phyloP scores from a whole-genome alignment of 92 coral and sea anemone genomes.

The Diadumene lineata region DNA sequence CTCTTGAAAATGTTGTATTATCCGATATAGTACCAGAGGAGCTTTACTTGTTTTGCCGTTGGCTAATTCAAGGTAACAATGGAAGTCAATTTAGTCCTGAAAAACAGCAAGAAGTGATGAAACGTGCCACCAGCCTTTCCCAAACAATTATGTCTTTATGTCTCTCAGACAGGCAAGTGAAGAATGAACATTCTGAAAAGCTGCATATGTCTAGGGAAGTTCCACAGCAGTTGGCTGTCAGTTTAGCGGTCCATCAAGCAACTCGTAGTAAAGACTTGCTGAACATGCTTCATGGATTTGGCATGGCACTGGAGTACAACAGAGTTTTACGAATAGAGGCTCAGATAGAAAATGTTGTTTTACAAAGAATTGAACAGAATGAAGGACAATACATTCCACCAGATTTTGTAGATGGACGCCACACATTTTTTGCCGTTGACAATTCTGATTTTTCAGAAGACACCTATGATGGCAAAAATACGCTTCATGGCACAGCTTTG shows the following conservation, averaged over 20 bases:
- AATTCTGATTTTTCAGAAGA: constrained; percentile 34
- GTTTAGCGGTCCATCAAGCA: constrained; percentile 35
- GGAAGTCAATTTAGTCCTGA: no score
- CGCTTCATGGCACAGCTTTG: constrained; percentile 43
- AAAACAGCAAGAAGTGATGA: constrained; percentile 8
- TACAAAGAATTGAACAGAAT: constrained; percentile 3
- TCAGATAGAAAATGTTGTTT: constrained; percentile 6
- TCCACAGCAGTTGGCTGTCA: constrained; percentile 41
- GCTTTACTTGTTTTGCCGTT: constrained; percentile 48
- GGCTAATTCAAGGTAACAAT: constrained; percentile 54
- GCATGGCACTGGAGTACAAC: constrained; percentile 26
- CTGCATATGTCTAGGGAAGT: constrained; percentile 24
- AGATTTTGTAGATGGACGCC: constrained; percentile 7
- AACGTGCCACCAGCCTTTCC: constrained; percentile 22
- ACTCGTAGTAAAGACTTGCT: constrained; percentile 28
- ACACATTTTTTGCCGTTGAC: constrained; percentile 20
- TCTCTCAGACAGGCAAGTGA: constrained; percentile 30
- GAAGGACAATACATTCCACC: constrained; percentile 13
- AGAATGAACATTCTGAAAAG: constrained; percentile 15
- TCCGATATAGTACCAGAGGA: constrained; percentile 45
- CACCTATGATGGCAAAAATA: constrained; percentile 25
- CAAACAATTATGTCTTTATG: constrained; percentile 24
- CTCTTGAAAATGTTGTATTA: constrained; percentile 34
- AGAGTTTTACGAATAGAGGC: constrained; percentile 11
- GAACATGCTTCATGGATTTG: constrained; percentile 18